Evolutionary conservation across 2,888 invertebrate species (phyloP).

Genomic region (Noctua pronuba): DNA sequence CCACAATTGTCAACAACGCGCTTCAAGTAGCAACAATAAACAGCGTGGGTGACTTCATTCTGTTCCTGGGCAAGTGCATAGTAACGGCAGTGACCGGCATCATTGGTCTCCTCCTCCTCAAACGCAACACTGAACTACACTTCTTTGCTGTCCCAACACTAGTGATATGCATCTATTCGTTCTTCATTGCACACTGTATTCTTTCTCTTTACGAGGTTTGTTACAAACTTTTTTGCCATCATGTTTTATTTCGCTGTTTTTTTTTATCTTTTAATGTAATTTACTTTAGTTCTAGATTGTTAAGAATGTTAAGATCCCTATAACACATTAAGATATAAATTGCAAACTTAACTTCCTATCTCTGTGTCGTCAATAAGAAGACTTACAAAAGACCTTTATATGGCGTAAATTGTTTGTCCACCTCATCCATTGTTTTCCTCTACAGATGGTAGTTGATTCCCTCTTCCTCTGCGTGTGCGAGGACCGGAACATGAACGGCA

Average conservation of each 20-base stretch:
- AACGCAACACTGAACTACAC: conserved; percentile 93
- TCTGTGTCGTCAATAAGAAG: neutral
- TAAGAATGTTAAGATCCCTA: no score
- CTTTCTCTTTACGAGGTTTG: conserved; percentile 97
- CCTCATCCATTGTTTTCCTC: conserved; percentile 13
- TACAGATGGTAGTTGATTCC: conserved; percentile 98
- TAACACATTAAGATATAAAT: neutral
- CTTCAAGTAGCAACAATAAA: conserved; percentile 97
- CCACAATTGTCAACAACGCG: conserved; percentile 95
- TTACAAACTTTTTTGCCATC: conserved; percentile 27
- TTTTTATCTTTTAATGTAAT: neutral
- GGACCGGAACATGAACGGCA: conserved; percentile 95
- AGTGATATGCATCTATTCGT: conserved; percentile 95
- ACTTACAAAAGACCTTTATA: neutral
- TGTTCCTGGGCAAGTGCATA: conserved; percentile 95
- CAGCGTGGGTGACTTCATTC: conserved; percentile 97
- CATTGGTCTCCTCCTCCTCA: conserved; percentile 94
- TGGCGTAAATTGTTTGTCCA: neutral
- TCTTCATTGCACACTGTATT: conserved; percentile 98
- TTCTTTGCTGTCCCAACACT: conserved; percentile 97
- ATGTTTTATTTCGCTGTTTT: neutral
- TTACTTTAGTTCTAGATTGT: neutral
- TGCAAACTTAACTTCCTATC: neutral
- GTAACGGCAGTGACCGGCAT: conserved; percentile 95
- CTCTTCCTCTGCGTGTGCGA: conserved; percentile 98